Percentiles rank a stretch among this genome's conserved stretches.
These are phyloP conservation scores for Lasiurus cinereus DNA, from an alignment of 2,113 vertebrate species.

Conservation along the genomic window DNA sequence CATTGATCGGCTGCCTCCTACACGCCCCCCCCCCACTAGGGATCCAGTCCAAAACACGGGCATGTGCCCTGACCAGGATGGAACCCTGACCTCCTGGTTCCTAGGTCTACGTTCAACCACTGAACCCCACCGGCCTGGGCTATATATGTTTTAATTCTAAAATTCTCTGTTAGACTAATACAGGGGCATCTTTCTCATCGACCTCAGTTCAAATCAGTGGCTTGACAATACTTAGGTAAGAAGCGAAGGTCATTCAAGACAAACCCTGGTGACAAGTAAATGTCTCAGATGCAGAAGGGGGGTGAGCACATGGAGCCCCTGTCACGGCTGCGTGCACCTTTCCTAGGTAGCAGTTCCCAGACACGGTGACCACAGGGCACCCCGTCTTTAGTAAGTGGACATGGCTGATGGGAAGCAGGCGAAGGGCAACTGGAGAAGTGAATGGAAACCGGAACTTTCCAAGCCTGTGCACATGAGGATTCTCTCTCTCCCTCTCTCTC, in stretches of 20 bases:
- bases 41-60: no score
- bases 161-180: not conserved
- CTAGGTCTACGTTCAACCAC: no score
- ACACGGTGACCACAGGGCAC: not conserved
- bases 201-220: not conserved
- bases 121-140: no score
- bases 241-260: not conserved
- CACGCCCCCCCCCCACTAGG: no score
- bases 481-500: not conserved
- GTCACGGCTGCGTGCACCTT: not conserved
- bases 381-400: not conserved
- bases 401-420: not conserved
- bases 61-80: no score
- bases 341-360: not conserved
- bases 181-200: not conserved
- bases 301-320: not conserved
- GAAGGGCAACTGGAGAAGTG: not conserved
- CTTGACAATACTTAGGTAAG: conserved; percentile 31
- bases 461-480: not conserved
- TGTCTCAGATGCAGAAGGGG: not conserved
- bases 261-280: conserved; percentile 12
- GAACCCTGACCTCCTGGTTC: no score
- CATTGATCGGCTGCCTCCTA: no score
- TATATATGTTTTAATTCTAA: not conserved
- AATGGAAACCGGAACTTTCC: not conserved